phyloP scores from a whole-genome alignment of 2,888 invertebrate species.

The Boloria selene region DNA sequence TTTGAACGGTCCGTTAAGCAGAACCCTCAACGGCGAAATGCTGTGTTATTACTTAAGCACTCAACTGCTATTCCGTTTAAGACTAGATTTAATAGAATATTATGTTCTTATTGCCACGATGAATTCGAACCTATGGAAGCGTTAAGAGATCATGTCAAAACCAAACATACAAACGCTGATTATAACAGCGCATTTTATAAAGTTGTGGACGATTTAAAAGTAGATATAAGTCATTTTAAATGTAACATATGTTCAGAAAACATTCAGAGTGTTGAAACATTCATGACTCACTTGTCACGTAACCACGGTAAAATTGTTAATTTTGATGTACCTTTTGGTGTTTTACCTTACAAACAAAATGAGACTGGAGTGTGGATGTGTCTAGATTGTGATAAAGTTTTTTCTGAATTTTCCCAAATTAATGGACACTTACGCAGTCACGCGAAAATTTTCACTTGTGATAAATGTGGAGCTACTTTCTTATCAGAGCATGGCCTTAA shows the following conservation, averaged over 20 bases:
- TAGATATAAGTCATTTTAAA: constrained; percentile 70
- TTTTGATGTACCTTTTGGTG: constrained; percentile 70
- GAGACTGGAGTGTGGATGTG: constrained; percentile 69
- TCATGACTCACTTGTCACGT: constrained; percentile 67
- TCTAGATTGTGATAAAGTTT: constrained; percentile 70
- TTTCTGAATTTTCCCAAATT: constrained; percentile 69
- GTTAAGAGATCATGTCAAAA: constrained; percentile 66
- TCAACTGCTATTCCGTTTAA: constrained; percentile 75
- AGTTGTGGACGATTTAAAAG: constrained; percentile 70
- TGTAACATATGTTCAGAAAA: constrained; percentile 64
- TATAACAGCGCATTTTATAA: constrained; percentile 75
- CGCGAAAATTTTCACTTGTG: constrained; percentile 72
- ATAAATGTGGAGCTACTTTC: constrained; percentile 73
- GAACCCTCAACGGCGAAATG: constrained; percentile 76
- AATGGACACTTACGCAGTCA: constrained; percentile 71
- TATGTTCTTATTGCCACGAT: constrained; percentile 75
- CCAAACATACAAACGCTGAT: constrained; percentile 64
- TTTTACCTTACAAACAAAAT: constrained; percentile 69
- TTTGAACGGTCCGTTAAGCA: constrained; percentile 77
- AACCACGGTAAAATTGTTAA: constrained; percentile 66
- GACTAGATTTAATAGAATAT: constrained; percentile 73
- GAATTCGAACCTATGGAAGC: constrained; percentile 71
- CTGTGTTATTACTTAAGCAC: constrained; percentile 69
- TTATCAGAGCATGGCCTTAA: constrained; percentile 68
- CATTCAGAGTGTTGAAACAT: constrained; percentile 59